Evolutionary conservation across 2,888 invertebrate genomes (phyloP).

Genomic region (Octodonta nipae): DNA sequence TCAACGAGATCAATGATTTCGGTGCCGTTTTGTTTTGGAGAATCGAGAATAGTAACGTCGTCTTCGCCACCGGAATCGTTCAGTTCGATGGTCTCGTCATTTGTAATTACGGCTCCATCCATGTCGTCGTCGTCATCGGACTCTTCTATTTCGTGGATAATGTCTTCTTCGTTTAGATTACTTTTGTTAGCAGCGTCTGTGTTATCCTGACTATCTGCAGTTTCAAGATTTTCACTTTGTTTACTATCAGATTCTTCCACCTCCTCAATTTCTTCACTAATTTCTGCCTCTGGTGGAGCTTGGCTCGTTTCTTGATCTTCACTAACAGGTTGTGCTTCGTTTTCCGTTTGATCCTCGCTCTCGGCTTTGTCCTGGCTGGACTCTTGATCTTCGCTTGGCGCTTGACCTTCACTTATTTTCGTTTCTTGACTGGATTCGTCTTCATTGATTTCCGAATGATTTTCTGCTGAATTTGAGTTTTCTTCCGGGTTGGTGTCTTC

Average conservation of each 20-base stretch:
- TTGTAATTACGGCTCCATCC: constrained; percentile 12
- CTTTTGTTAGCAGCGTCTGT: constrained; percentile 13
- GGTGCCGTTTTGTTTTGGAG: constrained; percentile 24
- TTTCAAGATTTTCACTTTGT: constrained; percentile 6
- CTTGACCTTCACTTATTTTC: constrained; percentile 8
- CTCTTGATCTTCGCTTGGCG: constrained; percentile 5
- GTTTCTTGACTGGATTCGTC: constrained; percentile 19
- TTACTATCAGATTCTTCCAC: constrained; percentile 4
- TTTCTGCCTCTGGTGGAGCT: constrained; percentile 6
- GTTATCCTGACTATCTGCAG: constrained; percentile 14
- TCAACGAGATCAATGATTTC: constrained; percentile 26
- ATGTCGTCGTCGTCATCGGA: constrained; percentile 10
- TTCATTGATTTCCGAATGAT: constrained; percentile 8
- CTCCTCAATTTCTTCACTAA: constrained; percentile 9
- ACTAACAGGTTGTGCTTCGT: constrained; percentile 3
- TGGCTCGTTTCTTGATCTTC: neutral
- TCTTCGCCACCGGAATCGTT: constrained; percentile 27
- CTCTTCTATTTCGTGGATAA: constrained; percentile 22
- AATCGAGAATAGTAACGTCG: constrained; percentile 30
- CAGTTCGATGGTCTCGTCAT: constrained; percentile 24
- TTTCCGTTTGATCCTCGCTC: constrained; percentile 9
- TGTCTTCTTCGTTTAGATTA: neutral
- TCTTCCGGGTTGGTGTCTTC: constrained; percentile 7
- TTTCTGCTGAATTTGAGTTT: constrained; percentile 9
- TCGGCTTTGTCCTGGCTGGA: constrained; percentile 11